These are phyloP conservation scores for Leguminivora glycinivorella DNA, from an alignment of 1,140 invertebrate genomes.

Conservation along the genomic window DNA sequence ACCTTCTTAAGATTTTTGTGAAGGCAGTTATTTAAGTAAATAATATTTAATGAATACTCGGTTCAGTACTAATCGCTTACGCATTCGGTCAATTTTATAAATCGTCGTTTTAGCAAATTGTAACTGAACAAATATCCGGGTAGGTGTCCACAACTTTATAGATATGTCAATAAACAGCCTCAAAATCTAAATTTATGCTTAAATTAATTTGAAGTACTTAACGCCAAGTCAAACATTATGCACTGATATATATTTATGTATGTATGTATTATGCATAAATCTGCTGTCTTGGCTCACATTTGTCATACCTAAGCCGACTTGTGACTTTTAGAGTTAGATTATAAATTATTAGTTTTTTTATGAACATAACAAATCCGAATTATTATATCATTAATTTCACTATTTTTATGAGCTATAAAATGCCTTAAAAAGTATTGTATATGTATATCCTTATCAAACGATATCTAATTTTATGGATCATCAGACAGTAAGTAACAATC, in stretches of 20 bases:
- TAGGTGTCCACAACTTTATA: background rate
- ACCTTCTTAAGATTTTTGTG: background rate
- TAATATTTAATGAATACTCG: slow-evolving; percentile 4
- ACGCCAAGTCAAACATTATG: slow-evolving; percentile 8
- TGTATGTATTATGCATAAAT: slow-evolving; percentile 16
- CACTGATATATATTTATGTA: background rate
- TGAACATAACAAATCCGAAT: background rate
- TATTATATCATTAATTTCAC: background rate
- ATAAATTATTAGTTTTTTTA: background rate
- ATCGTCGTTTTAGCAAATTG: slow-evolving; percentile 14
- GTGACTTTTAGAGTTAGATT: slow-evolving; percentile 5
- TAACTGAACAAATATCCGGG: slow-evolving; percentile 24
- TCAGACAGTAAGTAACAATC: too few relatives aligned
- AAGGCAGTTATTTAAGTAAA: background rate
- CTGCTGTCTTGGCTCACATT: background rate
- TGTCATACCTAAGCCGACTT: background rate
- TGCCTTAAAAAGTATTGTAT: too few relatives aligned
- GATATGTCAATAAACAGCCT: slow-evolving; percentile 15
- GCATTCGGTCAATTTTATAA: slow-evolving; percentile 2
- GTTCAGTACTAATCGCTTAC: background rate
- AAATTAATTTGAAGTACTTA: slow-evolving; percentile 16
- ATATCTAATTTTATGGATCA: too few relatives aligned
- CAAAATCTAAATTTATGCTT: slow-evolving; percentile 13
- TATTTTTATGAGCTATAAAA: background rate
- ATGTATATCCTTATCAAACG: too few relatives aligned